Evolutionary conservation across 1,140 invertebrate genomes (phyloP), one percentile per base, ranked within the genome.

Genomic region (Homarus americanus): DNA sequence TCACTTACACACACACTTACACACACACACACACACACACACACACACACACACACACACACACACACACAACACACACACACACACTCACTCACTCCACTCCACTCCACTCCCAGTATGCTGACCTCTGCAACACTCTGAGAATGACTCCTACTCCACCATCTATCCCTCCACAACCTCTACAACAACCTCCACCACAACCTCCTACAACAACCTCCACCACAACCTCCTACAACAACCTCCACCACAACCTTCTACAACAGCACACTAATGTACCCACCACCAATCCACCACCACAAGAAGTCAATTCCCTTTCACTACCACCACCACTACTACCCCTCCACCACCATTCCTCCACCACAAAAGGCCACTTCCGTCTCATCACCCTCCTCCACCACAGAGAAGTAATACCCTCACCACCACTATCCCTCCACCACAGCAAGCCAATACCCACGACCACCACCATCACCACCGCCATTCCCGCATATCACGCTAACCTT

Each of bases 401-500:
- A 2, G n/a, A 10, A 7, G 17, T 12, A 2, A 12, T 5, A 12
- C 63, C 69, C 66, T 53, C 69, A 41, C 40, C 1, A 20, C 72
- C 17, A 28, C 36, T 49, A 12, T n/a, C 69, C 41, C 40, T 34
- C 53, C 20, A 1, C 20, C 15, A 28, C 17, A 36, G 40, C 24
- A 10, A 17, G 9, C 7, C 9, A 1, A 20, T 28, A n/a, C 28
- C 44, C 17, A 10, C 44, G 44, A 69, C 40, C 15, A 20, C 72
- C 4, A 34, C n/a, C 63, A n/a, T 32, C 17, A 10, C 44, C 7
- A 69, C 40, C 15, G 17, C 72, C 53, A 58, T 58, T 63, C 73
- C 75, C 36, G 75, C 58, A 58, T 79, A 41, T 87, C 85, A 69
- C 44, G 28, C 24, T 38, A 24, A n/a, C 83, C 72, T 63, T 69